Conservation (phyloP, 2,113 vertebrate species). For the Saimiri boliviensis region DNA sequence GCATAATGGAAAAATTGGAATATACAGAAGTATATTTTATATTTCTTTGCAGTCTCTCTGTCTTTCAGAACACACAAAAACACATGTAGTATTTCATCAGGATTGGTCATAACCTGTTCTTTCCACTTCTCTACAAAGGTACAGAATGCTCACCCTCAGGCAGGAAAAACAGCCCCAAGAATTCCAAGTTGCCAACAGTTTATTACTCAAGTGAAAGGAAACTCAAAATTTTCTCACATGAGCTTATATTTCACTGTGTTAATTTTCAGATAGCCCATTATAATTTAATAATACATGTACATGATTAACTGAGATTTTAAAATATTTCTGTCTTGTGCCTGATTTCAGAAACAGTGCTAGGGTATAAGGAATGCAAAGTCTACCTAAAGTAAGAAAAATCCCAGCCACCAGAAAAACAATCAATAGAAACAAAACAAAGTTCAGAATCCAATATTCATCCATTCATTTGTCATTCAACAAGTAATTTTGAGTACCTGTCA, state of each 20-base stretch:
- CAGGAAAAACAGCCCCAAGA: constrained; percentile 42
- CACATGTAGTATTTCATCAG: background rate
- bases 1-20: background rate
- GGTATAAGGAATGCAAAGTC: background rate
- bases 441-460: background rate
- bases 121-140: background rate
- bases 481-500: background rate
- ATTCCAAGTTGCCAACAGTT: constrained; percentile 12
- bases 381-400: background rate
- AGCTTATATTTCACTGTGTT: constrained; percentile 3
- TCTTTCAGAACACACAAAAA: background rate
- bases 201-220: background rate
- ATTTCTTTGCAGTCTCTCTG: background rate
- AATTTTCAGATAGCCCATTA: constrained; percentile 29
- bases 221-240: background rate
- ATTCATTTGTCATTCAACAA: background rate
- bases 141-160: background rate
- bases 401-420: background rate
- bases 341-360: background rate
- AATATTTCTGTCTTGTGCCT: constrained; percentile 15
- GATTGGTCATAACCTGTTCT: constrained; percentile 5
- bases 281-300: background rate
- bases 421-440: background rate
- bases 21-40: background rate
- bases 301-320: background rate